These are phyloP conservation scores for Scarus forsteni DNA, from an alignment of 2,797 vertebrate genomes.

Conservation along the genomic window DNA sequence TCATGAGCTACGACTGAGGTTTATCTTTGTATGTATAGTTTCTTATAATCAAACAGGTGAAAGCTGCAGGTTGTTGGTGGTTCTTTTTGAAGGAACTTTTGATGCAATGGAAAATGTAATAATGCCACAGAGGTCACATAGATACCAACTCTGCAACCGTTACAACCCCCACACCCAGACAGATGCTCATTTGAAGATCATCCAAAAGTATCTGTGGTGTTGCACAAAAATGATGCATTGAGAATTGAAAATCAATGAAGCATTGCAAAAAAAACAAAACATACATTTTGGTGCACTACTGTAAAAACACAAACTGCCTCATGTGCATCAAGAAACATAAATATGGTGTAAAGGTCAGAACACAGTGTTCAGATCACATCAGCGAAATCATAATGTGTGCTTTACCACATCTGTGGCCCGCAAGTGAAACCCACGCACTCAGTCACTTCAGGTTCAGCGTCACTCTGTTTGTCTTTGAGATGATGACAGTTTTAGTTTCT, in stretches of 20 bases:
- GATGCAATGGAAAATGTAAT: conserved; percentile 49
- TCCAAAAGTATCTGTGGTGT: conserved; percentile 50
- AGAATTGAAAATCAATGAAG: conserved; percentile 21
- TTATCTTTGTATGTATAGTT: too few relatives aligned
- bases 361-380: conserved; percentile 12
- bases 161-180: not conserved
- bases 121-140: conserved; percentile 34
- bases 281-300: too few relatives aligned
- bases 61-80: conserved; percentile 11
- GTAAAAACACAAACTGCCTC: not conserved
- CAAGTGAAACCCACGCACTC: conserved; percentile 44
- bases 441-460: not conserved
- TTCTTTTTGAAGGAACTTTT: conserved; percentile 20
- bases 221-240: conserved; percentile 12
- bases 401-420: conserved; percentile 29
- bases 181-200: conserved; percentile 17
- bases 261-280: too few relatives aligned
- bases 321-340: not conserved
- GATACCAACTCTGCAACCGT: conserved; percentile 11
- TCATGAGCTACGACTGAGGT: too few relatives aligned
- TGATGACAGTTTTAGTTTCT: not conserved
- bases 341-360: conserved; percentile 12
- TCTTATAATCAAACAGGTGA: conserved; percentile 33
- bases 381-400: conserved; percentile 12
- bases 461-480: conserved; percentile 7